Evolutionary conservation across 2,888 invertebrate species (phyloP).

Genomic region (Drosophila barbarae): DNA sequence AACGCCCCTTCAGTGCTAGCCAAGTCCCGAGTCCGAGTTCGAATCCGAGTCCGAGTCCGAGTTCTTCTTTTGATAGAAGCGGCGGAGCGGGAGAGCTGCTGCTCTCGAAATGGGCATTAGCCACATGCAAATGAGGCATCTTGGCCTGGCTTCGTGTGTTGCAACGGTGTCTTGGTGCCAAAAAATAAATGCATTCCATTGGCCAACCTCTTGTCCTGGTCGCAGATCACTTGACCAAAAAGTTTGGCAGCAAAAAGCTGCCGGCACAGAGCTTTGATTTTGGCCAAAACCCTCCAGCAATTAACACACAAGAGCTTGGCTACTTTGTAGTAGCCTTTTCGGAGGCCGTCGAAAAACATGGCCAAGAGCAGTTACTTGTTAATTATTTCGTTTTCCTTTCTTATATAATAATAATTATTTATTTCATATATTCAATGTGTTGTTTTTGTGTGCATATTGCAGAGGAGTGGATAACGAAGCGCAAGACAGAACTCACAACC

Average conservation of each 20-base stretch:
- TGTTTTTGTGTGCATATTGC: conserved; percentile 73
- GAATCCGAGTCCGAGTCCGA: conserved; percentile 18
- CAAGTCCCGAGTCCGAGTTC: background rate
- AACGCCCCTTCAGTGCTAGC: conserved; percentile 30
- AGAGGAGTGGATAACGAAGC: conserved; percentile 96
- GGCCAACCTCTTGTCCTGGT: conserved; percentile 30
- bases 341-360: conserved; percentile 25
- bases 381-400: no score
- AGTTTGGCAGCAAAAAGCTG: conserved; percentile 12
- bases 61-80: conserved; percentile 33
- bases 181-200: conserved; percentile 14
- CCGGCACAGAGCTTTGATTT: conserved; percentile 18
- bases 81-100: conserved; percentile 7
- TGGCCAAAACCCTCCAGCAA: conserved; percentile 10
- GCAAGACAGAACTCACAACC: conserved; percentile 93
- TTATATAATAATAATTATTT: background rate
- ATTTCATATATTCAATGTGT: background rate
- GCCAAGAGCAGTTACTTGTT: background rate
- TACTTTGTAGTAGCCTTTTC: conserved; percentile 38
- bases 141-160: conserved; percentile 27
- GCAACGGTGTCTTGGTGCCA: conserved; percentile 19
- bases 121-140: conserved; percentile 38
- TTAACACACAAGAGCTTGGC: conserved; percentile 2
- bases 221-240: conserved; percentile 16
- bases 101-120: conserved; percentile 38